phyloP scores from a whole-genome alignment of 2,113 vertebrate genomes.

The Cynoglossus semilaevis region DNA sequence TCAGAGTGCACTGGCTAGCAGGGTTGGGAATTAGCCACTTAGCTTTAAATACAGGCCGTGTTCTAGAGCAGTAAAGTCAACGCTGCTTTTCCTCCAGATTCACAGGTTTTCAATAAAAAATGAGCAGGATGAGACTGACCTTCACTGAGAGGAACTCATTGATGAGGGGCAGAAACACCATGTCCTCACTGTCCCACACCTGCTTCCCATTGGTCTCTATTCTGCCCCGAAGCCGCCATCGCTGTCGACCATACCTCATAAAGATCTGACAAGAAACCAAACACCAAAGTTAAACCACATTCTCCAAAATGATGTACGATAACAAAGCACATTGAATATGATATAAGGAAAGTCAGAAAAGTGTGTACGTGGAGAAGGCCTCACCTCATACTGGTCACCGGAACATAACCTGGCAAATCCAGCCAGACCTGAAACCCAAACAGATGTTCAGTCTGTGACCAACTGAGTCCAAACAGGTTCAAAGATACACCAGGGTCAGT shows the following conservation, averaged over 20 bases:
- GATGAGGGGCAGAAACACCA: slow-evolving; percentile 90
- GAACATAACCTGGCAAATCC: slow-evolving; percentile 94
- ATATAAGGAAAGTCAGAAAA: too few relatives aligned
- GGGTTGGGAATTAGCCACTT: too few relatives aligned
- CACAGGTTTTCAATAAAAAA: not conserved
- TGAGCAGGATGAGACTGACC: slow-evolving; percentile 69
- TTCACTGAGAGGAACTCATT: slow-evolving; percentile 95
- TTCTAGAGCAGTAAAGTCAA: too few relatives aligned
- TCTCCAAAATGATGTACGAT: too few relatives aligned
- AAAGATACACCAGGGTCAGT: too few relatives aligned
- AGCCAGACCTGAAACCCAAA: slow-evolving; percentile 83
- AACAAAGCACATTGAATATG: too few relatives aligned
- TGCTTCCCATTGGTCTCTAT: slow-evolving; percentile 93
- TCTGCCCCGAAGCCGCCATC: slow-evolving; percentile 91
- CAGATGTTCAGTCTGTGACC: not conserved
- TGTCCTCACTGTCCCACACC: slow-evolving; percentile 96
- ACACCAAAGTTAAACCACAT: not conserved
- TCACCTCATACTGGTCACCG: slow-evolving; percentile 97
- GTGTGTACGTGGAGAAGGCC: slow-evolving; percentile 12
- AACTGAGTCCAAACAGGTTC: not conserved
- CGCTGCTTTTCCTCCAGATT: too few relatives aligned
- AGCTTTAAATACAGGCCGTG: too few relatives aligned
- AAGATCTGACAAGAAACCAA: slow-evolving; percentile 79
- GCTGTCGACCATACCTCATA: slow-evolving; percentile 93
- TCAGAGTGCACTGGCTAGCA: too few relatives aligned